A percentile compares a stretch with the other conserved stretches of the same genome.
phyloP scores from a whole-genome alignment of 2,888 invertebrate species.

The Endomychus coccineus region DNA sequence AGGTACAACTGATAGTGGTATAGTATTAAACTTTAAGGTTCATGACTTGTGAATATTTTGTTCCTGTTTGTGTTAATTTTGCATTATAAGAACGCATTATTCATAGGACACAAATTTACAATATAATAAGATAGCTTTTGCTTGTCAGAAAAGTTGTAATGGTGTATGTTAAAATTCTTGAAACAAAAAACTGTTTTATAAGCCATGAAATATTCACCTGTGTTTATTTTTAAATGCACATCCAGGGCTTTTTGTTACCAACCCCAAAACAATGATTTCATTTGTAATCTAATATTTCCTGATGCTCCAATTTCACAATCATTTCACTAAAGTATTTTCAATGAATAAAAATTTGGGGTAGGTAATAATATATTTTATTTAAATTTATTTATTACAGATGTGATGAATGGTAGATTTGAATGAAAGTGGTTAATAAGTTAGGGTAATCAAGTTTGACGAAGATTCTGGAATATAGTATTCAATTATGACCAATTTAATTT shows the following conservation, averaged over 20 bases:
- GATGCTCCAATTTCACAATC: too few species aligned
- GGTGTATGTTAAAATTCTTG: constrained; percentile 25
- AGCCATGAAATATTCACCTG: constrained; percentile 27
- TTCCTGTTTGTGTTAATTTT: too few species aligned
- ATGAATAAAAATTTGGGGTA: constrained; percentile 12
- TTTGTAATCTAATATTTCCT: too few species aligned
- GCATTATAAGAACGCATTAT: too few species aligned
- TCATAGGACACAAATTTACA: too few species aligned
- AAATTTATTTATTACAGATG: constrained; percentile 29
- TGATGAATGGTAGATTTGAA: constrained; percentile 21
- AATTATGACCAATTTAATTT: constrained; percentile 22
- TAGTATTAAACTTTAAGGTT: too few species aligned
- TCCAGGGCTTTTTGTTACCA: constrained; percentile 4
- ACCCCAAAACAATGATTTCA: not conserved
- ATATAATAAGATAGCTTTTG: constrained; percentile 32
- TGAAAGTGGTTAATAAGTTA: constrained; percentile 16
- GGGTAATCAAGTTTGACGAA: constrained; percentile 17
- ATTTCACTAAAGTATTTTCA: too few species aligned
- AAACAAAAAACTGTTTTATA: constrained; percentile 27
- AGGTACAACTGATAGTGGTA: too few species aligned
- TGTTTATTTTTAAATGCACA: constrained; percentile 21
- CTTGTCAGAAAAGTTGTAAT: constrained; percentile 31
- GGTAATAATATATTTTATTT: constrained; percentile 21
- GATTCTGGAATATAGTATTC: constrained; percentile 16
- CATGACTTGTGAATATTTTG: too few species aligned